Base-by-base conservation (phyloP, 1,140 invertebrate species). In the Penaeus vannamei region DNA sequence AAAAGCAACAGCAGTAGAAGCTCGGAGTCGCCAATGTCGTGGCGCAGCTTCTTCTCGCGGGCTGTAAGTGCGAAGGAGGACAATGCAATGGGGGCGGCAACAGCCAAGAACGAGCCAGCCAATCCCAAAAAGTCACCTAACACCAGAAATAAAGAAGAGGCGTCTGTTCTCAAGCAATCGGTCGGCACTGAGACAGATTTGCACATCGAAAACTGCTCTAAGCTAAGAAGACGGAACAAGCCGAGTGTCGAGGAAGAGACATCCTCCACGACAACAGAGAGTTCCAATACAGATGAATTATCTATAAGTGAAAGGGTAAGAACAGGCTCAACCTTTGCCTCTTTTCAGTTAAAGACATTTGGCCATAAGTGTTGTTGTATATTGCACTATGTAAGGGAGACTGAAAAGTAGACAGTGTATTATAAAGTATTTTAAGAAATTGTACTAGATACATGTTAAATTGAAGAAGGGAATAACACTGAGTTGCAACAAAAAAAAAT, bases 261-360 rank as follows among this genome's bases (percentile, higher is more conserved):
- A 3, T 96, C 95, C 20, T 96, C 96, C 1, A 96, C 95, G 0
- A 96, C 95, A 12, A 96, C 96, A 20, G 96, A 96, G 92, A 95
- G 95, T 91, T 95, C 95, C 8, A 93, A 94, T 88, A 94, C 95
- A 29, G 95, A 96, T 87, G 94, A 94, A 87, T 83, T 91, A 36
- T 90, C 76, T 26, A 84, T 90, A 10, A 90, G 90, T 91, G 91
- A 92, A 84, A 92, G 90, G 84, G 89, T 91, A 66, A 60, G 83
- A 90, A 72, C 91, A 91, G 79, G 90, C 86, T 53, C 32, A 72
- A 22, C 26, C 69, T 26, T 89, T 26, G 23, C 62, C 23, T 87
- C 42, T 42, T 20, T 80, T 77, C 17, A 17, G 42, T 8, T 76
- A 22, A 62, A 82, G 59, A 69, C 23, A 36, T 7, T 80, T 12